Evolutionary conservation across 2,888 invertebrate genomes (phyloP).

Genomic region (Apantesis nais): DNA sequence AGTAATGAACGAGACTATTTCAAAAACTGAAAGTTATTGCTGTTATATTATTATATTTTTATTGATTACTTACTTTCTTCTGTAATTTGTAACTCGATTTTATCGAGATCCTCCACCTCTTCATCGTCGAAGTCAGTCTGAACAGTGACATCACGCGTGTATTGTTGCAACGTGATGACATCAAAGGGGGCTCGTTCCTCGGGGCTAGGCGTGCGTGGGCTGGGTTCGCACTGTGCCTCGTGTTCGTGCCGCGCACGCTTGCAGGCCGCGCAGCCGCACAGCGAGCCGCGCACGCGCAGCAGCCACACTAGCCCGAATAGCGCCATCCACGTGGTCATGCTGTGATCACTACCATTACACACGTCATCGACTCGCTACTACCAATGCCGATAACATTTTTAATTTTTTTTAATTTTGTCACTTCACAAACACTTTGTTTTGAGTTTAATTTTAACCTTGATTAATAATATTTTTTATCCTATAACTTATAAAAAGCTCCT

Average conservation of each 20-base stretch:
- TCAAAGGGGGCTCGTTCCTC: constrained; percentile 75
- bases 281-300: constrained; percentile 91
- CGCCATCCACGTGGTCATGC: constrained; percentile 90
- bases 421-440: constrained; percentile 20
- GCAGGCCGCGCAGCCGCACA: constrained; percentile 91
- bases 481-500: constrained; percentile 19
- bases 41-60: not conserved
- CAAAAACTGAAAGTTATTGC: not conserved
- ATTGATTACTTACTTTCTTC: constrained; percentile 76
- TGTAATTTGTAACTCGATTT: constrained; percentile 78
- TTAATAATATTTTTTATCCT: not conserved
- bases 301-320: constrained; percentile 95
- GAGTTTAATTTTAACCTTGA: not conserved
- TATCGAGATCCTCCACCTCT: constrained; percentile 75
- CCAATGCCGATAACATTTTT: constrained; percentile 12
- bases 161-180: constrained; percentile 77
- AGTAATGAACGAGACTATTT: not conserved
- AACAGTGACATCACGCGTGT: constrained; percentile 81
- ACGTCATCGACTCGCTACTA: constrained; percentile 57
- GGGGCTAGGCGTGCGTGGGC: constrained; percentile 62
- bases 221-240: constrained; percentile 62
- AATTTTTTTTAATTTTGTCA: constrained; percentile 9
- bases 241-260: constrained; percentile 80
- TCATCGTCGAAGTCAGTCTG: constrained; percentile 83
- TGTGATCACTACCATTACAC: constrained; percentile 65